A percentile compares a stretch with the other conserved stretches of the same genome.
Conservation (phyloP, 2,888 invertebrate species). For the Drosophila phalerata region DNA sequence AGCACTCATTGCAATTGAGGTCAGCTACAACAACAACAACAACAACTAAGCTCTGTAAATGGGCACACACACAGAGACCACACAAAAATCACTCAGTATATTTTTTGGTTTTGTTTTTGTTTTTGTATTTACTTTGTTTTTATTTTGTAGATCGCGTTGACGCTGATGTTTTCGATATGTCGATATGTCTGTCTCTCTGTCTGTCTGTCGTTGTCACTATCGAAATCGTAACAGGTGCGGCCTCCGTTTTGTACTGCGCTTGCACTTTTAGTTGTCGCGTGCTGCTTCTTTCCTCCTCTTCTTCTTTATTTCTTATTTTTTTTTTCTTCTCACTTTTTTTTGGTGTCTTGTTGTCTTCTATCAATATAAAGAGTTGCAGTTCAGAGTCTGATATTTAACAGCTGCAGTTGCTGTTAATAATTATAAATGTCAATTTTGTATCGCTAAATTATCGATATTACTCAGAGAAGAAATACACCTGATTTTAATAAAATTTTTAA, state of each 20-base stretch:
- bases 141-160: slow-evolving; percentile 30
- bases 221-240: slow-evolving; percentile 63
- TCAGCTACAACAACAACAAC: slow-evolving; percentile 32
- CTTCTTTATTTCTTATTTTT: background rate
- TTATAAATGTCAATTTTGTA: background rate
- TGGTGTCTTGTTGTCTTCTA: background rate
- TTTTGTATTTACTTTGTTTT: slow-evolving; percentile 4
- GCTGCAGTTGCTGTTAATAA: slow-evolving; percentile 2
- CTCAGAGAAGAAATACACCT: background rate
- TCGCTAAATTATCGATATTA: background rate
- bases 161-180: slow-evolving; percentile 37
- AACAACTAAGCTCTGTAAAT: slow-evolving; percentile 57
- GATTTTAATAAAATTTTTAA: no score
- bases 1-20: slow-evolving; percentile 52
- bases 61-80: slow-evolving; percentile 41
- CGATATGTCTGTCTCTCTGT: slow-evolving; percentile 29
- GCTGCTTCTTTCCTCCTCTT: slow-evolving; percentile 17
- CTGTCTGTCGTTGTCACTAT: slow-evolving; percentile 39
- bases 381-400: slow-evolving; percentile 5
- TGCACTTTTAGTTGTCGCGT: slow-evolving; percentile 47
- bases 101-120: background rate
- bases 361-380: background rate
- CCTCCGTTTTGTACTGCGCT: slow-evolving; percentile 34
- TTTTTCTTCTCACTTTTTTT: background rate
- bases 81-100: slow-evolving; percentile 36